Percentiles rank a stretch among this genome's conserved stretches.
Evolutionary conservation across 2,113 vertebrate species (phyloP).

Genomic region (Phylloscopus trochilus): DNA sequence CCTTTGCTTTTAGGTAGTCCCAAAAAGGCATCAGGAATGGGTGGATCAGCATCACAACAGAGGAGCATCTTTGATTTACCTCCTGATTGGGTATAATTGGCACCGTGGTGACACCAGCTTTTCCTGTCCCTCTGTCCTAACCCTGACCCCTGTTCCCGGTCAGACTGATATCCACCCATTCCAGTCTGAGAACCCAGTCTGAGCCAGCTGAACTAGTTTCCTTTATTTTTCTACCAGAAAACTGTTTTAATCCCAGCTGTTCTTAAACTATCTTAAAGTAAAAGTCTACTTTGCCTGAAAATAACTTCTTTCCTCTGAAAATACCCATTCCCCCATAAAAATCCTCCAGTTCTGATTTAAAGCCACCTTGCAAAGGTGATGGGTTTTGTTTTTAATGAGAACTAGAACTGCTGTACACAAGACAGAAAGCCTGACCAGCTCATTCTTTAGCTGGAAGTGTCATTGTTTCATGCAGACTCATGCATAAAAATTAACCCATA

Average conservation of each 20-base stretch:
- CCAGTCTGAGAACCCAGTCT: background rate
- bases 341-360: background rate
- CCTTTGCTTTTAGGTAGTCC: background rate
- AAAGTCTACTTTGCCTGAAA: background rate
- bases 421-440: background rate
- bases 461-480: background rate
- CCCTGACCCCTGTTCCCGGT: background rate
- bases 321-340: background rate
- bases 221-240: background rate
- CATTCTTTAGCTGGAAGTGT: background rate
- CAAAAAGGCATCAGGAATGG: background rate
- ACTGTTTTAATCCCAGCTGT: accelerated
- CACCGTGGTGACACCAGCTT: background rate
- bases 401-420: background rate
- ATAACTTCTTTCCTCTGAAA: background rate
- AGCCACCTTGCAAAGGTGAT: background rate
- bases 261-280: background rate
- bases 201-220: background rate
- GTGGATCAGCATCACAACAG: background rate
- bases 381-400: background rate
- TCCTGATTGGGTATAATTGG: background rate
- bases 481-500: background rate
- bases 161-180: background rate
- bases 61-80: background rate
- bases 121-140: background rate